Conservation (phyloP, 2,113 vertebrate genomes). For the Takifugu flavidus region DNA sequence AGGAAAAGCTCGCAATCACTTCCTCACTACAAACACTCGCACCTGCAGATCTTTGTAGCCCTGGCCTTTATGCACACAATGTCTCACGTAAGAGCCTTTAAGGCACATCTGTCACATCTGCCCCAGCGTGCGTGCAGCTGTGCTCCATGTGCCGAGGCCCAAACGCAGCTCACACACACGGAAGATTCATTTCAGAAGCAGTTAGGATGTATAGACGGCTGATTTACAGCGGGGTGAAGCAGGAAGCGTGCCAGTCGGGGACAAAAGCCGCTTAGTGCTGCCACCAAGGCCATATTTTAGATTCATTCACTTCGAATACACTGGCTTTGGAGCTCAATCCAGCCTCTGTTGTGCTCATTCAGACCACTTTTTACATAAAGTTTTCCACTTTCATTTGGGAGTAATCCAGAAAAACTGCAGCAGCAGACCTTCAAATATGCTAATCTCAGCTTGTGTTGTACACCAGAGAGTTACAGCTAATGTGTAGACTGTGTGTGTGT, state of each 20-base stretch:
- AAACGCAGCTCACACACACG: background rate
- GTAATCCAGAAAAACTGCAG: background rate
- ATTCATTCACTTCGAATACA: background rate
- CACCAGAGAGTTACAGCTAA: slow-evolving; percentile 6
- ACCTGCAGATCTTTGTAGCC: background rate
- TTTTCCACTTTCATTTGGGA: background rate
- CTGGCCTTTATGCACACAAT: background rate
- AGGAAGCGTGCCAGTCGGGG: background rate
- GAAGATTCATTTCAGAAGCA: background rate
- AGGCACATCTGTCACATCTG: too few relatives aligned
- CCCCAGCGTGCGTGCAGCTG: too few relatives aligned
- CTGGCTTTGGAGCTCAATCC: background rate
- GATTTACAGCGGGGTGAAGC: slow-evolving; percentile 6
- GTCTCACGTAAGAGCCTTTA: background rate
- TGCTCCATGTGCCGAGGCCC: too few relatives aligned
- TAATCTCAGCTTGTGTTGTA: slow-evolving; percentile 21
- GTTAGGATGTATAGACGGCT: background rate
- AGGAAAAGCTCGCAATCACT: slow-evolving; percentile 48
- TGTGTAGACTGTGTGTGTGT: too few relatives aligned
- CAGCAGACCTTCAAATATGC: background rate
- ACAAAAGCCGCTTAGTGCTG: slow-evolving; percentile 5
- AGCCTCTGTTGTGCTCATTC: background rate
- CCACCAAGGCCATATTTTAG: slow-evolving; percentile 5
- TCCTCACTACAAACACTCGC: slow-evolving; percentile 47
- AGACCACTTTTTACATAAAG: background rate